A percentile compares a stretch with the other conserved stretches of the same genome.
These are phyloP conservation scores for Ennomos erosarius DNA, from an alignment of 2,888 invertebrate species.

Conservation along the genomic window DNA sequence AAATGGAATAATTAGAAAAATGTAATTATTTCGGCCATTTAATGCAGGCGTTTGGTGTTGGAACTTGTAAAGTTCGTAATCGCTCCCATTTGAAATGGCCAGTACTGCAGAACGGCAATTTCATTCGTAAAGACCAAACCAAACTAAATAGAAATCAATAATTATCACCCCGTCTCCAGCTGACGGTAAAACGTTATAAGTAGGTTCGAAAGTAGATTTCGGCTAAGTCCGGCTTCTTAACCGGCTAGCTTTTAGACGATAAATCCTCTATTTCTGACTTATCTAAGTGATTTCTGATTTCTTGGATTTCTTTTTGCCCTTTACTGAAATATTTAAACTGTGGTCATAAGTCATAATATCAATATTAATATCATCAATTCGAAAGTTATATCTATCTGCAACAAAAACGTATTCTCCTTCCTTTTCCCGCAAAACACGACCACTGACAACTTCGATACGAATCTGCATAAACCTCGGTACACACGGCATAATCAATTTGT, in stretches of 20 bases:
- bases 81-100: too few species aligned
- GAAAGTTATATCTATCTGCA: too few species aligned
- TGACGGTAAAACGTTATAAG: constrained; percentile 12
- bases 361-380: too few species aligned
- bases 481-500: constrained; percentile 40
- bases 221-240: constrained; percentile 19
- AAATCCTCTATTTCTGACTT: constrained; percentile 21
- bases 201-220: constrained; percentile 21
- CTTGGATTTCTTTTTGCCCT: constrained; percentile 3
- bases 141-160: constrained; percentile 25
- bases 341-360: too few species aligned
- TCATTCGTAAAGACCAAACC: too few species aligned
- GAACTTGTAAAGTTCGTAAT: not conserved
- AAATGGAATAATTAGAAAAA: constrained; percentile 42
- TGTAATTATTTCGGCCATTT: constrained; percentile 22
- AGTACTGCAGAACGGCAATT: too few species aligned
- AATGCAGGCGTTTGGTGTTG: constrained; percentile 6
- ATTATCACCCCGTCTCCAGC: constrained; percentile 9
- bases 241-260: constrained; percentile 28
- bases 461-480: constrained; percentile 50
- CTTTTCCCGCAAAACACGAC: not conserved
- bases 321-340: constrained; percentile 1
- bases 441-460: constrained; percentile 30
- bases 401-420: not conserved
- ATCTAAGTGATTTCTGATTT: constrained; percentile 25